phyloP scores from a whole-genome alignment of 1,140 invertebrate genomes.

The Eupeodes corollae region DNA sequence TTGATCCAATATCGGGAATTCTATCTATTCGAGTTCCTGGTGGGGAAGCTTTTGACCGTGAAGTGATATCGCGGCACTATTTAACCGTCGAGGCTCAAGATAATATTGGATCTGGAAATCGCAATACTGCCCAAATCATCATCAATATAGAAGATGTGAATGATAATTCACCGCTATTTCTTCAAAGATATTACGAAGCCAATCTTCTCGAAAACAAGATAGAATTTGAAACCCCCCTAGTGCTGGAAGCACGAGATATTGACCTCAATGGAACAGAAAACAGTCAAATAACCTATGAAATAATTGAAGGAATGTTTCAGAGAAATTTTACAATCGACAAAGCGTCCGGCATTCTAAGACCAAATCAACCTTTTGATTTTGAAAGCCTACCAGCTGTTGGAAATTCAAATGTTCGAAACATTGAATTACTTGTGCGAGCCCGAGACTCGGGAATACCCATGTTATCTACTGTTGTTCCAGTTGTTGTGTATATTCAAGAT shows the following conservation, averaged over 20 bases:
- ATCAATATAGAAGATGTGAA: conserved; percentile 81
- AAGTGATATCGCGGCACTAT: conserved; percentile 74
- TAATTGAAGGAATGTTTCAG: conserved; percentile 59
- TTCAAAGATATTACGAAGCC: conserved; percentile 72
- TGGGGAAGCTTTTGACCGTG: conserved; percentile 69
- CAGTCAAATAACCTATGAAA: conserved; percentile 71
- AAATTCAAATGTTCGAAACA: conserved; percentile 51
- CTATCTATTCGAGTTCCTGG: conserved; percentile 69
- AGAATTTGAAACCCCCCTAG: conserved; percentile 63
- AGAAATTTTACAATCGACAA: conserved; percentile 74
- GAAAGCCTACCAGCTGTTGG: conserved; percentile 46
- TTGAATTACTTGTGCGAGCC: conserved; percentile 67
- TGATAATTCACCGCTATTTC: conserved; percentile 73
- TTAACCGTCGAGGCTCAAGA: conserved; percentile 86
- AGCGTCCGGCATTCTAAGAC: conserved; percentile 56
- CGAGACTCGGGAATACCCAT: conserved; percentile 68
- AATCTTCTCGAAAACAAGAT: conserved; percentile 68
- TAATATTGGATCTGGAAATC: conserved; percentile 72
- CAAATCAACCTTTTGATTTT: conserved; percentile 62
- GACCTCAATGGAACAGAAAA: conserved; percentile 81
- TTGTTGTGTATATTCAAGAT: conserved; percentile 75
- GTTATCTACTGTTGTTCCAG: conserved; percentile 58
- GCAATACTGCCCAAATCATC: conserved; percentile 76
- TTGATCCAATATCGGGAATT: conserved; percentile 70
- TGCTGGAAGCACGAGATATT: conserved; percentile 71